Percentiles rank a stretch among this genome's conserved stretches.
Conservation (phyloP, 2,888 invertebrate genomes). For the Mayetiola destructor region DNA sequence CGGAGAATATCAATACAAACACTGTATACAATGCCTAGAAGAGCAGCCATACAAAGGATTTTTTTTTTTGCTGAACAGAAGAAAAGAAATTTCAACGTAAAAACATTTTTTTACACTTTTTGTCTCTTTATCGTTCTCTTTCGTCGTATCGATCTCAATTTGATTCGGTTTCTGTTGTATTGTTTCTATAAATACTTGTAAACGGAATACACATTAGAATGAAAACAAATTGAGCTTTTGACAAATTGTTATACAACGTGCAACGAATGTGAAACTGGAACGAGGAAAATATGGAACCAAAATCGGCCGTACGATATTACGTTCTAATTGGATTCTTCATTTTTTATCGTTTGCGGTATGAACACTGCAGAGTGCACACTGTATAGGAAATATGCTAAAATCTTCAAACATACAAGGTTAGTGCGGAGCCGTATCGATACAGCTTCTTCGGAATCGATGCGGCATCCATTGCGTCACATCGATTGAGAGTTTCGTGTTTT, state of each 20-base stretch:
- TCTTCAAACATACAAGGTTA: not conserved
- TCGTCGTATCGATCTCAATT: not conserved
- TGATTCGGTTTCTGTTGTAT: not conserved
- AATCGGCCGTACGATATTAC: no score
- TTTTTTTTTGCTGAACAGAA: not conserved
- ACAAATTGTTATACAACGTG: not conserved
- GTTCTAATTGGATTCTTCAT: not conserved
- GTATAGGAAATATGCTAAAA: not conserved
- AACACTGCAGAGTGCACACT: not conserved
- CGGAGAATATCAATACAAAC: slow-evolving; percentile 26
- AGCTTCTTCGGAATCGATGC: no score
- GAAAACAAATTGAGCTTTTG: slow-evolving; percentile 1
- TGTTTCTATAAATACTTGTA: not conserved
- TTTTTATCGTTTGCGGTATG: not conserved
- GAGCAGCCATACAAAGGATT: slow-evolving; percentile 27
- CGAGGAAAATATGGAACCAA: not conserved
- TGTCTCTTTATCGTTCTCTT: no score
- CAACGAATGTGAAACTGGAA: not conserved
- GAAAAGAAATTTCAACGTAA: not conserved
- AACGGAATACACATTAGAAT: no score
- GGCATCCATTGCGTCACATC: not conserved
- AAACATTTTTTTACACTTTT: not conserved
- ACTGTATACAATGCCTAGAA: slow-evolving; percentile 26
- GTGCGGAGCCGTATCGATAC: no score
- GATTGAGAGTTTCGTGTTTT: not conserved